Percentiles rank a stretch among this genome's conserved stretches.
Conservation (phyloP, 2,113 vertebrate genomes). For the Psephotus haematonotus region DNA sequence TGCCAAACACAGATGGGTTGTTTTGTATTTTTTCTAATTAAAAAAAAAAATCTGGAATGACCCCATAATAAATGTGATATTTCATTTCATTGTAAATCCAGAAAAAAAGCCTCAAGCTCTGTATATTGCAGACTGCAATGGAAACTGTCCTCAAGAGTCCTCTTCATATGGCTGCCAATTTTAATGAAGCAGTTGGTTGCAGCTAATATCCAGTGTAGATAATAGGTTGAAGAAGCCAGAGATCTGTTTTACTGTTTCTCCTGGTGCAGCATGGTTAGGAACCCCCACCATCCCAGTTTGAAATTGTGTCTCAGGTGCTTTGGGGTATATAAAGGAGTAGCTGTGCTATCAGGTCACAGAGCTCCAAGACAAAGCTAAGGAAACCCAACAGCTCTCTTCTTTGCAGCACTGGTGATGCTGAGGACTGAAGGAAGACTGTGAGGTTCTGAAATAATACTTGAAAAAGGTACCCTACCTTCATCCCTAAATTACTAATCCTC, state of each 20-base stretch:
- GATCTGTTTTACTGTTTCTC: not conserved
- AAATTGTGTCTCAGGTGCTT: not conserved
- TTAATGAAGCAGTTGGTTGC: constrained; percentile 17
- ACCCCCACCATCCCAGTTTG: not conserved
- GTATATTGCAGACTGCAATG: not conserved
- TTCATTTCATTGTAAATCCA: not conserved
- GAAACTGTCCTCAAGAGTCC: not conserved
- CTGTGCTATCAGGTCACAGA: not conserved
- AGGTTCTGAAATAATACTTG: not conserved
- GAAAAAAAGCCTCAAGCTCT: not conserved
- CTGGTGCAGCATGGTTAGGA: not conserved
- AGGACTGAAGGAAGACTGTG: not conserved
- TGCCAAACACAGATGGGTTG: not conserved
- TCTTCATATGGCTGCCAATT: constrained; percentile 6
- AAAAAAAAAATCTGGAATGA: not conserved
- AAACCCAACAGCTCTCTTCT: not conserved
- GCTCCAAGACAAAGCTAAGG: not conserved
- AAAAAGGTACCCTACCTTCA: not conserved
- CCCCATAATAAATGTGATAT: not conserved
- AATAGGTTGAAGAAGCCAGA: not conserved
- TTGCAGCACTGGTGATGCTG: not conserved
- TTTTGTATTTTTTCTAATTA: not conserved
- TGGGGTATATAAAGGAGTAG: not conserved
- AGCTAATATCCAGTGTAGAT: not conserved
- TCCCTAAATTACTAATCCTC: not conserved